These are phyloP conservation scores for Caenorhabditis zanzibari DNA, from an alignment of 2,888 invertebrate genomes.

Conservation along the genomic window DNA sequence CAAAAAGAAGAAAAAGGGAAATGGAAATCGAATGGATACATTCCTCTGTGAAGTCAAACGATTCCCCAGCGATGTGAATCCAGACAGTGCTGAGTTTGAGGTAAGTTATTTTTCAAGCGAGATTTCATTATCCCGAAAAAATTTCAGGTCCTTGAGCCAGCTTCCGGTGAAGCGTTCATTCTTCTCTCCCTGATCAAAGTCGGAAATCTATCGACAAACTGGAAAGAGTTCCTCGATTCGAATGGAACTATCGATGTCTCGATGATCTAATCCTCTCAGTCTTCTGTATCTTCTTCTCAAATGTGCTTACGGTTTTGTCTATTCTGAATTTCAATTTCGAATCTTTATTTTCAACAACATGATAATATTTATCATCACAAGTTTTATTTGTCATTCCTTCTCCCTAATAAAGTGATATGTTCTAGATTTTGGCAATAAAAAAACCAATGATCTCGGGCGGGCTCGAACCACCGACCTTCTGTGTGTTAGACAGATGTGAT, in stretches of 20 bases:
- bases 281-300: conserved; percentile 32
- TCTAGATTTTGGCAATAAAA: neutral
- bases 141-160: conserved; percentile 80
- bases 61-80: conserved; percentile 80
- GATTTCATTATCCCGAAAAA: neutral
- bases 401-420: neutral
- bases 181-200: conserved; percentile 79
- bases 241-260: conserved; percentile 80
- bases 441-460: conserved; percentile 79
- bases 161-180: conserved; percentile 81
- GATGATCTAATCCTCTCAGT: conserved; percentile 40
- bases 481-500: conserved; percentile 83
- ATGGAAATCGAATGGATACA: conserved; percentile 75
- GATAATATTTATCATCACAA: conserved; percentile 4
- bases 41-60: conserved; percentile 78
- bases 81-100: conserved; percentile 83
- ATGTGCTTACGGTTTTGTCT: conserved; percentile 54
- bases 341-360: neutral
- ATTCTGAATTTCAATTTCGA: conserved; percentile 36
- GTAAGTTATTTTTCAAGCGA: conserved; percentile 55
- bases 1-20: conserved; percentile 79
- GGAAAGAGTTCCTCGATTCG: conserved; percentile 81
- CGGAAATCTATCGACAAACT: conserved; percentile 80
- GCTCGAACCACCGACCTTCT: conserved; percentile 82
- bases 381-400: conserved; percentile 4